Conservation (phyloP, 2,888 invertebrate genomes). For the Leuctra nigra region DNA sequence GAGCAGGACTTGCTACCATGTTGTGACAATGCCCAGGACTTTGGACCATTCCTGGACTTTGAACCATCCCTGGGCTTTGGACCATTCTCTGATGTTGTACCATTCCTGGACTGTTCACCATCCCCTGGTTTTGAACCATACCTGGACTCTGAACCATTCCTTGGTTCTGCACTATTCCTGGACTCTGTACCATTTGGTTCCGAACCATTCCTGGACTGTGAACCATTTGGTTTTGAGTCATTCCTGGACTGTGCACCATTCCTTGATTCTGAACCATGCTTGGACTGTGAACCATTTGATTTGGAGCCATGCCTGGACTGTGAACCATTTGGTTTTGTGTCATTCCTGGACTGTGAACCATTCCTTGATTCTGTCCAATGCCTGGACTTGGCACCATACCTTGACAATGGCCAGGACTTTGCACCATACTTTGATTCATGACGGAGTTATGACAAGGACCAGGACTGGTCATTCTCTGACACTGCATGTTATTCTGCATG, state of each 20-base stretch:
- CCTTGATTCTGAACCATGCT: conserved; percentile 5
- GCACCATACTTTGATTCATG: conserved; percentile 12
- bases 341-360: conserved; percentile 8
- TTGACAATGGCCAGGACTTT: conserved; percentile 32
- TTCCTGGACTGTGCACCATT: conserved; percentile 1
- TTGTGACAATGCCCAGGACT: conserved; percentile 7
- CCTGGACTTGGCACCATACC: conserved; percentile 9
- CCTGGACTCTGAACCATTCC: conserved; percentile 7
- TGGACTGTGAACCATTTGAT: conserved; percentile 7
- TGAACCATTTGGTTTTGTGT: conserved; percentile 20
- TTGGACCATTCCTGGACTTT: conserved; percentile 6
- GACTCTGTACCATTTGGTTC: conserved; percentile 6
- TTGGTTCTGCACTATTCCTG: not conserved
- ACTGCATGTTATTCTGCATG: not conserved
- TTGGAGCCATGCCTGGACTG: conserved; percentile 30
- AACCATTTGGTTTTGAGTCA: conserved; percentile 14
- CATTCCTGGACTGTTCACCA: conserved; percentile 31
- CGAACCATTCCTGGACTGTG: conserved; percentile 32
- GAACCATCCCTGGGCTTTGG: conserved; percentile 11
- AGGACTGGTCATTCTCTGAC: no score
- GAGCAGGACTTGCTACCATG: conserved; percentile 16
- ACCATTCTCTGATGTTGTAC: not conserved
- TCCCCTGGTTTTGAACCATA: conserved; percentile 19
- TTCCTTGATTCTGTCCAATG: not conserved
- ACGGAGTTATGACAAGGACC: not conserved